These are phyloP conservation scores for Panurus biarmicus DNA, from an alignment of 2,113 vertebrate genomes.

Conservation along the genomic window DNA sequence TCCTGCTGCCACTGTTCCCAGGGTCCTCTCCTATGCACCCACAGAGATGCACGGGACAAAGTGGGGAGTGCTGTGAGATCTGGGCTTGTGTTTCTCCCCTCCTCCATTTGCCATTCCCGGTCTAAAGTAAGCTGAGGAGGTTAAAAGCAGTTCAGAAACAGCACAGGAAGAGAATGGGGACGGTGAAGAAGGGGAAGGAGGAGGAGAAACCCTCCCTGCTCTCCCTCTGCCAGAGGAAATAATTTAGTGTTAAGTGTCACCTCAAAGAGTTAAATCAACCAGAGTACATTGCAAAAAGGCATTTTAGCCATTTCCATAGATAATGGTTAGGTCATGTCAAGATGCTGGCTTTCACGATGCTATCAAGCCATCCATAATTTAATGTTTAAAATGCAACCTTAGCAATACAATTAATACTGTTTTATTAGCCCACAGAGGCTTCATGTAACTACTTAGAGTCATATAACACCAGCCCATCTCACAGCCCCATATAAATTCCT, in stretches of 20 bases:
- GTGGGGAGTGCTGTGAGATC: background rate
- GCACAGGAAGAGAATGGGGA: background rate
- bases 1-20: background rate
- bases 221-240: background rate
- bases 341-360: constrained; percentile 38
- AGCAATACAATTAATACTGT: constrained; percentile 63
- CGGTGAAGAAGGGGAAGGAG: background rate
- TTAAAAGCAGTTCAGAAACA: background rate
- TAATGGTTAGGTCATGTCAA: constrained; percentile 62
- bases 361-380: constrained; percentile 64
- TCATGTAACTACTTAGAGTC: constrained; percentile 48
- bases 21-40: background rate
- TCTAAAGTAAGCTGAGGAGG: background rate
- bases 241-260: constrained; percentile 26
- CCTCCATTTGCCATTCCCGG: background rate
- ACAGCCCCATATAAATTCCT: constrained; percentile 59
- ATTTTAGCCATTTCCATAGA: constrained; percentile 58
- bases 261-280: constrained; percentile 55
- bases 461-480: constrained; percentile 44
- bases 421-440: constrained; percentile 62
- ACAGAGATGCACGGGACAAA: background rate
- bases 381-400: constrained; percentile 67
- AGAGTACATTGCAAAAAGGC: constrained; percentile 20
- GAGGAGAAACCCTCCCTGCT: background rate
- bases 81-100: background rate